phyloP scores from a whole-genome alignment of 1,140 invertebrate genomes.

The Hypothenemus hampei region DNA sequence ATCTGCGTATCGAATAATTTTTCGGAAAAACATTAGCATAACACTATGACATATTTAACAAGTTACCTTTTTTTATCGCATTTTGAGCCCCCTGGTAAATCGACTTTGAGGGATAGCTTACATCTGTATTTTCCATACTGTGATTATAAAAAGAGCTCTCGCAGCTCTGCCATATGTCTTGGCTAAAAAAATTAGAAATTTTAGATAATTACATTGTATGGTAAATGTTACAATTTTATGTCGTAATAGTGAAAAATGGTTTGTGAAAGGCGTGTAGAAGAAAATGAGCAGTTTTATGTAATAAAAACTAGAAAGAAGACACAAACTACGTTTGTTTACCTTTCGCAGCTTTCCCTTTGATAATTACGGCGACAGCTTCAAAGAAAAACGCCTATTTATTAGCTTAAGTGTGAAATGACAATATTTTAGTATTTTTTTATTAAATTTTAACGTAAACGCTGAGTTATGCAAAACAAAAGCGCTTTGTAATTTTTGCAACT shows the following conservation, averaged over 20 bases:
- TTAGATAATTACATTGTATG: neutral
- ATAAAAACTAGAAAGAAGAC: neutral
- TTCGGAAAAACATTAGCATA: too few species aligned
- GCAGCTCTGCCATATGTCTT: constrained; percentile 43
- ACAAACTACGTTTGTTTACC: constrained; percentile 44
- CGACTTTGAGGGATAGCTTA: constrained; percentile 49
- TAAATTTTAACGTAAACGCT: too few species aligned
- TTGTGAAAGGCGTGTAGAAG: neutral
- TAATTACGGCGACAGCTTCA: constrained; percentile 53
- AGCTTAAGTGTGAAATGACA: too few species aligned
- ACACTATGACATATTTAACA: too few species aligned
- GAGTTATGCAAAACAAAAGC: too few species aligned
- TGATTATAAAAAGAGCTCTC: constrained; percentile 36
- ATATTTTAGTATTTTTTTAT: too few species aligned
- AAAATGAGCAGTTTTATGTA: neutral
- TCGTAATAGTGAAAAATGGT: neutral
- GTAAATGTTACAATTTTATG: constrained; percentile 1
- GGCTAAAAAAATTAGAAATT: constrained; percentile 31
- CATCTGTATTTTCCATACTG: constrained; percentile 41
- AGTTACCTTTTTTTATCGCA: constrained; percentile 1
- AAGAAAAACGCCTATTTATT: too few species aligned
- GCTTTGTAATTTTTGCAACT: too few species aligned
- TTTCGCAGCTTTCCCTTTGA: constrained; percentile 58
- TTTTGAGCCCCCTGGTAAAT: constrained; percentile 43
- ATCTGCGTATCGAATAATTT: too few species aligned